Base-by-base conservation (phyloP, 1,140 invertebrate species). In the Atta texana region DNA sequence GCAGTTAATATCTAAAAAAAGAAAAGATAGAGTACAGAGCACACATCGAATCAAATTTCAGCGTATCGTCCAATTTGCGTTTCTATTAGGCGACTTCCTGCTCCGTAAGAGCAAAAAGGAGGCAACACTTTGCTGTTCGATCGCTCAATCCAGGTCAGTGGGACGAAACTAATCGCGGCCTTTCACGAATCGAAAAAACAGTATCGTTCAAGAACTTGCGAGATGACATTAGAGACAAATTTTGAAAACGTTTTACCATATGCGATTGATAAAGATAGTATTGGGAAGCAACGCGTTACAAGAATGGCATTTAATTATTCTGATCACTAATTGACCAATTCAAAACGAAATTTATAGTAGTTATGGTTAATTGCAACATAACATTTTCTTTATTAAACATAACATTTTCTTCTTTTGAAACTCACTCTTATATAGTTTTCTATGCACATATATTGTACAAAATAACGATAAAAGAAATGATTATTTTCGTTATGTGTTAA, bases 61-160 rank as follows among this genome's bases (percentile, higher is more conserved):
- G 24, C 55, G 18, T 34, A 59, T 74, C 55, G 68, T n/a, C 39
- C 49, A 78, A 64, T 77, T 85, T 64, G 61, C 21, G 44, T 77
- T 61, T 75, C 55, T 59, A 84, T 84, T 21, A 64, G n/a, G 49
- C n/a, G 24, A 66, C 44, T 85, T 85, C 61, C 72, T 63, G 57
- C 7, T 51, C 14, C 10, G 14, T 28, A 21, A 18, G 12, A 31
- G 28, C 14, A 31, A n/a, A 34, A 84, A n/a, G 51, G 18, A 24
- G 28, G 51, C 39, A 14, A 69, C 64, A 39, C 7, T 69, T 24
- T 0, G 18, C 28, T 49, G 39, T 51, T 34, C 34, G 28, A 81
- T 69, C 31, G 51, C 28, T 31, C 34, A 14, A 76, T 75, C 7
- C 39, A 39, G 39, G 39, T 75, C 34, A 81, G 39, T n/a, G 1